A percentile compares a stretch with the other conserved stretches of the same genome.
These are phyloP conservation scores for Sus cebifrons DNA, from an alignment of 2,797 vertebrate genomes.

Conservation along the genomic window DNA sequence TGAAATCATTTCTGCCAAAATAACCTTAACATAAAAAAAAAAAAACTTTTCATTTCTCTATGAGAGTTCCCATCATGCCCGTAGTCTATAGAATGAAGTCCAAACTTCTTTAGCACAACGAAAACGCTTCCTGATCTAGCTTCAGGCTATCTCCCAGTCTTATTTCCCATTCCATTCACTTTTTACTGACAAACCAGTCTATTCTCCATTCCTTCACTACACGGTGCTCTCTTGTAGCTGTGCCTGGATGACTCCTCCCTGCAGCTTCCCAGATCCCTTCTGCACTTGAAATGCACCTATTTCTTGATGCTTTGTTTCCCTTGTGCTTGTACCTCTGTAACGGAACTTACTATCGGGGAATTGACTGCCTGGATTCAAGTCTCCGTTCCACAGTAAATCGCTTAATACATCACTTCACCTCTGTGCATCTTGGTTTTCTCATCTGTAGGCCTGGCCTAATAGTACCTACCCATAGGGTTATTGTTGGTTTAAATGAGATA, in stretches of 20 bases:
- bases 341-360: not conserved
- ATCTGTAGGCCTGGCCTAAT: not conserved
- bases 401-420: not conserved
- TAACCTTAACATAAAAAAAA: not conserved
- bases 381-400: not conserved
- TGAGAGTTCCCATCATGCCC: not conserved
- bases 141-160: not conserved
- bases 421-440: slow-evolving; percentile 23
- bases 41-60: not conserved
- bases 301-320: not conserved
- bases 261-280: not conserved
- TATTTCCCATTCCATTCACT: not conserved
- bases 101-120: not conserved
- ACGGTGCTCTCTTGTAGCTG: not conserved
- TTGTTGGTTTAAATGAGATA: slow-evolving; percentile 29
- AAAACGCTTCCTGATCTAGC: not conserved
- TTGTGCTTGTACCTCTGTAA: slow-evolving; percentile 8
- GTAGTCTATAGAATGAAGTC: not conserved
- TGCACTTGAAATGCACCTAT: not conserved
- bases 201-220: not conserved
- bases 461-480: not conserved
- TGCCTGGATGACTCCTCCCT: not conserved
- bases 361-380: not conserved
- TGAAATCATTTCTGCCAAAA: not conserved
- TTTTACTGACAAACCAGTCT: not conserved